Evolutionary conservation across 2,113 vertebrate genomes (phyloP), one percentile per base, ranked within the genome.

Genomic region (Poicephalus meyeri): DNA sequence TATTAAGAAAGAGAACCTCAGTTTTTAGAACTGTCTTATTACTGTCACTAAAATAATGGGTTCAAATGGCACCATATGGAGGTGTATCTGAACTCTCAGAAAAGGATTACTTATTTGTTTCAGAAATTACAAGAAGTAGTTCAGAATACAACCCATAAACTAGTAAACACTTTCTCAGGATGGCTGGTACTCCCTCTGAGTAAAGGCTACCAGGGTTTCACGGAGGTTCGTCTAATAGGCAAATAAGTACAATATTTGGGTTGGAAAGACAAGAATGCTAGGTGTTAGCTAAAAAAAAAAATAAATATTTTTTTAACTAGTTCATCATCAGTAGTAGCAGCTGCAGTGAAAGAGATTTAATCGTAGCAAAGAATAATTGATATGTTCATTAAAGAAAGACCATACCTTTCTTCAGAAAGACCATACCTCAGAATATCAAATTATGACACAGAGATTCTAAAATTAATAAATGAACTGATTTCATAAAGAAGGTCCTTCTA

Each of bases 1-100:
- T 0, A 3, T 52, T 49, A 23, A 1, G 1, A 78, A 55, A 9
- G 7, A 2, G 1, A 39, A 28, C 44, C 23, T 65, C 60, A 37
- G 28, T 25, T 50, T 73, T 21, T 16, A 11, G 35, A 84, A 11
- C 13, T 28, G 10, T 39, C 68, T 73, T 7, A 1, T 25, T 55
- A 0, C 58, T 60, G 56, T 35, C 29, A 9, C 37, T 65, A 6
- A 61, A 74, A 66, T 6, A 33, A 21, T 1, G 0, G 3, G 14
- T 33, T 83, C 39, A 14, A 15, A 7, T 1, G 6, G 50, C 68
- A 29, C 49, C 23, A 1, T 11, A 1, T 16, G 2, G 16, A 78
- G n/a, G 41, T 31, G 18, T 33, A 42, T 7, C 39, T 33, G 77
- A 60, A 41, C 69, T 73, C 3, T 2, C 29, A 47, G 72, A 49